These are phyloP conservation scores for Hexactinellida sp. DNA, from an alignment of 37 sponge, comb jelly and placozoan species.

Conservation along the genomic window DNA sequence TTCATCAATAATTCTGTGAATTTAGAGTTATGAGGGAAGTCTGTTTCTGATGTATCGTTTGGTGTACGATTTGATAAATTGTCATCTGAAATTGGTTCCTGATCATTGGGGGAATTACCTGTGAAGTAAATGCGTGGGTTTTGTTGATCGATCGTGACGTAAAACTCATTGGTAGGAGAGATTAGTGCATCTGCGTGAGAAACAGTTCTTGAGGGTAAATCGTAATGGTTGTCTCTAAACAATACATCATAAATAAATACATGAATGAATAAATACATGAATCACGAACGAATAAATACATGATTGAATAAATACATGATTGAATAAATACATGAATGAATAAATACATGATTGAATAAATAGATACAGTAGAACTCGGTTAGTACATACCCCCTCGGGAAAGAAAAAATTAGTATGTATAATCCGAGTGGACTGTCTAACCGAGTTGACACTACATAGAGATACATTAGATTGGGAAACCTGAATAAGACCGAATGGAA, in stretches of 20 bases:
- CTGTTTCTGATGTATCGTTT: background rate
- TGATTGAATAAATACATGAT: no score
- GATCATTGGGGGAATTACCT: background rate
- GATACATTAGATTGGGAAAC: no score
- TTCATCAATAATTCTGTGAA: background rate
- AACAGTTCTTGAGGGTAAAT: background rate
- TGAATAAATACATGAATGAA: no score
- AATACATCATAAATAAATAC: background rate
- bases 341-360: no score
- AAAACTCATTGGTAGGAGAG: background rate
- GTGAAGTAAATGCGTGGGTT: background rate
- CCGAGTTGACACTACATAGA: no score
- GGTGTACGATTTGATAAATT: background rate
- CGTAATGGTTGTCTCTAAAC: background rate
- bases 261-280: no score
- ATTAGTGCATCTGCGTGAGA: background rate
- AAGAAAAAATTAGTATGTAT: background rate
- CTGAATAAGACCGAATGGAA: no score
- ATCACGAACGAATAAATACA: no score
- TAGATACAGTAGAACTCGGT: background rate
- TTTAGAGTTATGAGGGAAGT: background rate
- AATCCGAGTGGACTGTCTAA: background rate
- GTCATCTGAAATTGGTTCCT: background rate
- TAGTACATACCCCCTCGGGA: background rate
- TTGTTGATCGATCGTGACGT: background rate